phyloP scores from a whole-genome alignment of 2,113 vertebrate species.

The Lates calcarifer region DNA sequence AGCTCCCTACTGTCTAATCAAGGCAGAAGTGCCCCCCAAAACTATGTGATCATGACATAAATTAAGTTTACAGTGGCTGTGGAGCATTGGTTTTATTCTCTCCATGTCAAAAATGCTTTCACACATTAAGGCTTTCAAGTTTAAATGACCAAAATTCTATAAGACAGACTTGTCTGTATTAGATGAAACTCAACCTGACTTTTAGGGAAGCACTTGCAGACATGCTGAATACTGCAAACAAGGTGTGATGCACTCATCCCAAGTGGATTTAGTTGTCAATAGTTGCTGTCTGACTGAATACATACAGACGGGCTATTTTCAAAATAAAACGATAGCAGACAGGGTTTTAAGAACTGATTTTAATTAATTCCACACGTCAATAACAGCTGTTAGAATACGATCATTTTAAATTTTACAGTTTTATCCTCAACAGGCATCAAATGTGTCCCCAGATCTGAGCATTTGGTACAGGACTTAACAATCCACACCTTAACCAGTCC shows the following conservation, averaged over 20 bases:
- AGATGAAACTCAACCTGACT: background rate
- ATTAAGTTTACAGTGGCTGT: background rate
- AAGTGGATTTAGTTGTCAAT: background rate
- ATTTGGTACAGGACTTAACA: slow-evolving; percentile 73
- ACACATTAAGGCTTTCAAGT: background rate
- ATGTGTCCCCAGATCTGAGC: slow-evolving; percentile 70
- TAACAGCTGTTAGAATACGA: slow-evolving; percentile 86
- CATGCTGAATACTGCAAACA: background rate
- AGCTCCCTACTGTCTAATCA: background rate
- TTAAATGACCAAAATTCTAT: background rate
- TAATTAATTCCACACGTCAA: slow-evolving; percentile 88
- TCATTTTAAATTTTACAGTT: slow-evolving; percentile 82
- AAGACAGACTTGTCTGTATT: background rate
- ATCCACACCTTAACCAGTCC: slow-evolving; percentile 62
- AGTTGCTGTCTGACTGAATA: background rate
- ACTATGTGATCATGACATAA: background rate
- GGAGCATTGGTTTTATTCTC: background rate
- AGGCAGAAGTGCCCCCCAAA: background rate
- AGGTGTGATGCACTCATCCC: background rate
- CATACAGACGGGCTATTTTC: background rate
- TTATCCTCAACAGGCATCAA: slow-evolving; percentile 80
- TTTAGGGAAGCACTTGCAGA: background rate
- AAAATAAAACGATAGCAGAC: slow-evolving; percentile 67
- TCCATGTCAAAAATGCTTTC: background rate
- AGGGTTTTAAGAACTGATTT: slow-evolving; percentile 82